Conservation (phyloP, 2,888 invertebrate genomes). For the Pseudanteris insignis region DNA sequence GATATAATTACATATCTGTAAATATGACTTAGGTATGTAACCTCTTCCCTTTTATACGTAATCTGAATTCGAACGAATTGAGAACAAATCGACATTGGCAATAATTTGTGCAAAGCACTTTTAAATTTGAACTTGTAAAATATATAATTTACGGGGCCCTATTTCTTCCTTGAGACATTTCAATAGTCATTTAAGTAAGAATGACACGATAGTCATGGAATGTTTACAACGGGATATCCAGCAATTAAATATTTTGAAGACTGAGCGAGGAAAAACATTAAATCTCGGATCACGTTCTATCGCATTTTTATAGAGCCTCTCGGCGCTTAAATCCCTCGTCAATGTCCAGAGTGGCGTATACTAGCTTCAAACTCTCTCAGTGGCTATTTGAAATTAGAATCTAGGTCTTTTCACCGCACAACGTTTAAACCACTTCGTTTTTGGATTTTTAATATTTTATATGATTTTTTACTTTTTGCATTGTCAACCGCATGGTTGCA, state of each 20-base stretch:
- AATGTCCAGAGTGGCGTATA: constrained; percentile 44
- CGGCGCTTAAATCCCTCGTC: constrained; percentile 53
- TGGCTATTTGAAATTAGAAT: constrained; percentile 27
- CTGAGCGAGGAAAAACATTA: constrained; percentile 50
- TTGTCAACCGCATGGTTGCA: no score
- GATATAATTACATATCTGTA: no score
- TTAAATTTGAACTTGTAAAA: constrained; percentile 44
- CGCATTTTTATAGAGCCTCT: constrained; percentile 56
- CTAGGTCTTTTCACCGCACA: constrained; percentile 14
- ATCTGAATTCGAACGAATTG: no score
- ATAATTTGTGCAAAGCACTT: constrained; percentile 39
- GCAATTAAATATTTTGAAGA: constrained; percentile 48
- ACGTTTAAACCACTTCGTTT: no score
- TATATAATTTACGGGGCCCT: constrained; percentile 42
- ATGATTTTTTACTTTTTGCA: no score
- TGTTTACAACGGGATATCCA: constrained; percentile 47
- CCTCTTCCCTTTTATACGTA: no score
- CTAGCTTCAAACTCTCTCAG: constrained; percentile 27
- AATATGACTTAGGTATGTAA: no score
- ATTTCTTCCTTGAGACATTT: constrained; percentile 41
- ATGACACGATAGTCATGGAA: constrained; percentile 46
- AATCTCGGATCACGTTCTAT: constrained; percentile 49
- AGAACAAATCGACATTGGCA: no score
- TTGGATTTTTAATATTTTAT: no score
- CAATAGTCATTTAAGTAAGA: constrained; percentile 42